These are phyloP conservation scores for Haliclona indistincta DNA, from an alignment of 37 sponge, comb jelly and placozoan genomes.

Conservation along the genomic window DNA sequence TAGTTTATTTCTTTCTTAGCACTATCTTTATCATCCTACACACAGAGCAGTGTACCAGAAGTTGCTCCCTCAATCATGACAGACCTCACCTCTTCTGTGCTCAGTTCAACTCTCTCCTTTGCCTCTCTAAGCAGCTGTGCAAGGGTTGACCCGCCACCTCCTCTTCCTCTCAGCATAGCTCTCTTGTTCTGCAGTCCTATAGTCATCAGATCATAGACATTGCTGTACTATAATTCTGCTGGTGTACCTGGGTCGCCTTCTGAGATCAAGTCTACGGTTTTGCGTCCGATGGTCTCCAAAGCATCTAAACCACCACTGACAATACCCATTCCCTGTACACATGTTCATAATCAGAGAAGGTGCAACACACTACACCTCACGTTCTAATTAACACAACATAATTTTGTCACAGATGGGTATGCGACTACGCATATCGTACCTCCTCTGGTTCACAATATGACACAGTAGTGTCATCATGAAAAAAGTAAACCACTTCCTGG, in stretches of 20 bases:
- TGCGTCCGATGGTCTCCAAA: conserved; percentile 85
- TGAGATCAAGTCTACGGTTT: conserved; percentile 85
- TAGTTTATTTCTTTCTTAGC: conserved; percentile 29
- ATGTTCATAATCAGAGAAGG: no score
- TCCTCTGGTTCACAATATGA: no score
- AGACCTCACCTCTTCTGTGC: conserved; percentile 13
- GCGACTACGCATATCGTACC: no score
- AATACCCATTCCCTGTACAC: conserved; percentile 51
- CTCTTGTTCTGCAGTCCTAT: conserved; percentile 72
- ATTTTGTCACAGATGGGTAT: no score
- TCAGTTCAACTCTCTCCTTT: conserved; percentile 50
- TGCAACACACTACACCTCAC: no score
- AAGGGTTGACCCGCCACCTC: conserved; percentile 33
- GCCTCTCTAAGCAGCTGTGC: conserved; percentile 83
- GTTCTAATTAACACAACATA: no score
- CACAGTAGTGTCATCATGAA: no score
- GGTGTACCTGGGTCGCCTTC: conserved; percentile 89
- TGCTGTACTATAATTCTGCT: neutral
- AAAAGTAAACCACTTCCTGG: no score
- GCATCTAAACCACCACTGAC: conserved; percentile 85
- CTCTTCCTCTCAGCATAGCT: conserved; percentile 33
- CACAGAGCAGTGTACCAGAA: neutral
- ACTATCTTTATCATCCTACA: neutral
- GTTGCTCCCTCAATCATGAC: neutral
- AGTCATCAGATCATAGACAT: neutral